These are phyloP conservation scores for Cremastobaeus sp. DNA, from an alignment of 2,888 invertebrate species.

Conservation along the genomic window DNA sequence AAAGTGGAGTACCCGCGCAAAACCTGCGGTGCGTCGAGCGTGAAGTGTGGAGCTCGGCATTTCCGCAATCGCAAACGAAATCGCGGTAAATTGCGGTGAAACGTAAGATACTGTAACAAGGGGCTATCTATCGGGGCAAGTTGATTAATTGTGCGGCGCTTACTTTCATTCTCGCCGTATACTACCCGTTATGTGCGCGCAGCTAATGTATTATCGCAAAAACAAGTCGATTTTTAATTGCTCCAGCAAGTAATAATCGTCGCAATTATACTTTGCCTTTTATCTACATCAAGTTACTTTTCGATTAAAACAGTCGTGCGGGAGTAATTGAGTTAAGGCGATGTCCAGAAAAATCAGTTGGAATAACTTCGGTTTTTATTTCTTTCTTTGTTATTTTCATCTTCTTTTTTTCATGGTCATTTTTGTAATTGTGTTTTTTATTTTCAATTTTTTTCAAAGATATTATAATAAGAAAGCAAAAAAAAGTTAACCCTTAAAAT, in stretches of 20 bases:
- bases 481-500: no score
- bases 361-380: no score
- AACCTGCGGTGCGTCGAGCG: conserved; percentile 43
- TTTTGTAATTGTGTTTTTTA: no score
- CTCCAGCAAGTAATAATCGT: conserved; percentile 25
- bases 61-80: conserved; percentile 57
- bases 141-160: conserved; percentile 56
- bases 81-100: conserved; percentile 56
- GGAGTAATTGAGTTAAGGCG: not conserved
- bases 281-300: conserved; percentile 6
- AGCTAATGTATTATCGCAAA: conserved; percentile 22
- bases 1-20: conserved; percentile 31
- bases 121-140: conserved; percentile 58
- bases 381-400: no score
- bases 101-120: conserved; percentile 58
- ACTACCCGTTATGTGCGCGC: conserved; percentile 22
- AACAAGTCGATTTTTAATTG: conserved; percentile 36
- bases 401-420: no score
- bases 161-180: conserved; percentile 51
- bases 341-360: no score
- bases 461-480: no score
- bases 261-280: conserved; percentile 19
- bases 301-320: not conserved
- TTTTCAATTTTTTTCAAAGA: no score
- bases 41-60: conserved; percentile 46